Base-by-base conservation (phyloP, 2,888 invertebrate species). In the Melanchra persicariae region DNA sequence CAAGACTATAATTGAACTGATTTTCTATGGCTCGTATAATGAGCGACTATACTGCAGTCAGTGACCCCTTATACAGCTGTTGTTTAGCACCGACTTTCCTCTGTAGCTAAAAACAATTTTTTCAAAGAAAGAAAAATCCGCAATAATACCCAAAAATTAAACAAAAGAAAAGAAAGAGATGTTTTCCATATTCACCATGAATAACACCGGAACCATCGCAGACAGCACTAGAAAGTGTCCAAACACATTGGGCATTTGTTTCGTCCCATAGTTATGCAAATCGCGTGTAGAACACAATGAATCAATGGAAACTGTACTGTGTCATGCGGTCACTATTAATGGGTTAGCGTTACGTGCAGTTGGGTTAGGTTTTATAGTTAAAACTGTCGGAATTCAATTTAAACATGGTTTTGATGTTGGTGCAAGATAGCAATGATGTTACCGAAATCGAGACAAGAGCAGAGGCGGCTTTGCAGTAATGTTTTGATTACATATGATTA, bases 211-310 rank as follows among this genome's bases (percentile, higher is more conserved):
- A 78, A 75, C 78, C 26, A 77, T 76, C 22, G 15, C 54, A 61
- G 37, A 54, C 74, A 40, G 60, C 5, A 58, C 52, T 82, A 82
- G 85, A 86, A 85, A 85, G 83, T 77, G 63, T 68, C 52, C 61
- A 73, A 45, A 68, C 60, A 72, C 74, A 34, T n/a, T 58, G 15
- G 52, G 60, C 70, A 70, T 76, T 77, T 66, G 63, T 77, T 66
- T 72, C 60, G 63, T 76, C 7, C 71, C 65, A 67, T 70, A 66
- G 68, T 40, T 71, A 85, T 85, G 82, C 77, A 70, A 84, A 85
- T 77, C 70, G 73, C 73, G 75, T 78, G 71, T 68, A 26, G 22
- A 58, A 76, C 55, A 77, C 78, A 84, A 84, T 80, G 66, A 34
- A 1, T 70, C 70, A 74, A 79, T 83, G 73, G 72, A 78, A 82